Evolutionary conservation across 1,140 invertebrate genomes (phyloP), one percentile per base, ranked within the genome.

Genomic region (Drosophila takahashii): DNA sequence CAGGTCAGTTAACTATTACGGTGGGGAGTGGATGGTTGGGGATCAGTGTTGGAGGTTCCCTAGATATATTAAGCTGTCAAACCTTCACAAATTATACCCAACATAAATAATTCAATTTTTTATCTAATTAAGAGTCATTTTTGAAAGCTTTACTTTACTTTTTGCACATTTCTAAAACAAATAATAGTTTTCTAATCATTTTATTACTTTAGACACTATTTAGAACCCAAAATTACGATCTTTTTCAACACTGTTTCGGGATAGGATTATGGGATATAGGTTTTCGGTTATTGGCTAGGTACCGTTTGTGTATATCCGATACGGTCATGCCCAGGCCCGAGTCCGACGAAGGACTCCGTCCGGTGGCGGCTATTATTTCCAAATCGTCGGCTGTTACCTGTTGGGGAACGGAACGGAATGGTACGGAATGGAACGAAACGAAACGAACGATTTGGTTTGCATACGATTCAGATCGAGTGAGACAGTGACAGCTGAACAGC

Each of bases 361-460:
- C 87, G 61, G 91, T 92, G 60, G 90, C 89, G 44, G 87, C 91
- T 67, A 81, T 90, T 62, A 92, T 84, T 90, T 92, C 91, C 90
- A 91, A 77, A 79, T 92, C 91, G 62, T 89, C 90, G 75, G 91
- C 90, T 60, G 91, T 92, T 73, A 92, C 91, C 91, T 92, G 79
- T 76, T 85, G 70, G 80, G 67, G 70, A 75, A 71, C 75, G 79
- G 73, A 84, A 79, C 73, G 76, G 65, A 86, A 79, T 53, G 66
- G 54, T 54, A 79, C 62, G 72, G 71, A 52, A 76, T 76, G 79
- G 70, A 86, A 76, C 44, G 66, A 73, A 69, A 70, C 76, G 77
- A 70, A 85, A 69, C 84, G 77, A 81, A 62, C 79, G 58, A 75
- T 77, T 86, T 83, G 75, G 36, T 48, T 75, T 69, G 79, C 65